These are phyloP conservation scores for Myopa testacea DNA, from an alignment of 2,888 invertebrate species.

Conservation along the genomic window DNA sequence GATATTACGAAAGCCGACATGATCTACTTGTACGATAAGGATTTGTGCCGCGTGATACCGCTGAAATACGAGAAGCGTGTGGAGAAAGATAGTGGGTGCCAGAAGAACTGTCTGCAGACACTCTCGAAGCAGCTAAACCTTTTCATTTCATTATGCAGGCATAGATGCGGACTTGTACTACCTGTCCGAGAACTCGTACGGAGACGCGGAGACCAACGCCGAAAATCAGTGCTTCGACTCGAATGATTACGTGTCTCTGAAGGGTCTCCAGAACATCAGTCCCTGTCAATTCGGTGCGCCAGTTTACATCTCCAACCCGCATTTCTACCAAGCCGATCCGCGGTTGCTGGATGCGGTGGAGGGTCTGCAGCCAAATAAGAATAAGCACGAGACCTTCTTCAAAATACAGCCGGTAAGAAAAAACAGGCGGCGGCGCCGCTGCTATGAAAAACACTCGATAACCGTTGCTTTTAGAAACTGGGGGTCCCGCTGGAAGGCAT, in stretches of 20 bases:
- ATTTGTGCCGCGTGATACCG: constrained; percentile 84
- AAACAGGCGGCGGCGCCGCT: background rate
- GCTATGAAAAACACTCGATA: background rate
- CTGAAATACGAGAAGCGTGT: constrained; percentile 77
- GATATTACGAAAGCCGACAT: constrained; percentile 77
- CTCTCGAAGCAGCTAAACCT: background rate
- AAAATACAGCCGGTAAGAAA: constrained; percentile 83
- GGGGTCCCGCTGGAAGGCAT: constrained; percentile 87
- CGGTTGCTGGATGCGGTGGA: constrained; percentile 76
- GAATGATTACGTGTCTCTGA: constrained; percentile 75
- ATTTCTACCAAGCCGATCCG: constrained; percentile 86
- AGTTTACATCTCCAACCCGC: constrained; percentile 88
- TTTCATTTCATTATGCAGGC: constrained; percentile 68
- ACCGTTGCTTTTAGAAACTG: constrained; percentile 75
- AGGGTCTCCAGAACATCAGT: constrained; percentile 86
- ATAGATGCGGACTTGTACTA: constrained; percentile 80
- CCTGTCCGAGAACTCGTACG: constrained; percentile 78
- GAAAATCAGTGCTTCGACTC: constrained; percentile 81
- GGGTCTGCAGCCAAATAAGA: constrained; percentile 77
- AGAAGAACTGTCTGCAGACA: background rate
- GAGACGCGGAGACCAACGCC: constrained; percentile 74
- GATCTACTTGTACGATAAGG: constrained; percentile 86
- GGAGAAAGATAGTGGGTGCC: constrained; percentile 75
- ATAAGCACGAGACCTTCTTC: constrained; percentile 81
- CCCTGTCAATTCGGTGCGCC: constrained; percentile 92